A percentile compares a stretch with the other conserved stretches of the same genome.
phyloP scores from a whole-genome alignment of 1,140 invertebrate genomes.

The Leptopilina boulardi region DNA sequence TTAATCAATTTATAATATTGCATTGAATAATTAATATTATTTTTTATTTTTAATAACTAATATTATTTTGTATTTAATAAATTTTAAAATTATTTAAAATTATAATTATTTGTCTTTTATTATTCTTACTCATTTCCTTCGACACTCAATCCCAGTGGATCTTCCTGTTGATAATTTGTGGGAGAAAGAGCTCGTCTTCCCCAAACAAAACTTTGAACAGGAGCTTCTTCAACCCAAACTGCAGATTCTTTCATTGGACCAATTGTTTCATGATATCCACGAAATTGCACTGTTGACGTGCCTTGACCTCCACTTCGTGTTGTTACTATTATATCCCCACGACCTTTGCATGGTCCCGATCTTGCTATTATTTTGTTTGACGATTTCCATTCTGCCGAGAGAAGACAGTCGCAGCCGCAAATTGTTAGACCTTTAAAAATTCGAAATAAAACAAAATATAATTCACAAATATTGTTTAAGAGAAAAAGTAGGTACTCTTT shows the following conservation, averaged over 20 bases:
- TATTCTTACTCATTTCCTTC: slow-evolving; percentile 89
- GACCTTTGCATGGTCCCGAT: slow-evolving; percentile 94
- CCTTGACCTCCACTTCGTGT: slow-evolving; percentile 94
- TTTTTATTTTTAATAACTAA: too few relatives aligned
- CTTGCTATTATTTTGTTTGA: slow-evolving; percentile 97
- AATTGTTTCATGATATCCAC: slow-evolving; percentile 90
- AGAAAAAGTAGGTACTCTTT: too few relatives aligned
- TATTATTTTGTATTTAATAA: too few relatives aligned
- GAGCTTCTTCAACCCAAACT: slow-evolving; percentile 98
- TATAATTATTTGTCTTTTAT: background rate
- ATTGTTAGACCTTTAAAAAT: slow-evolving; percentile 87
- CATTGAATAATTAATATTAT: background rate
- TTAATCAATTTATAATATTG: background rate
- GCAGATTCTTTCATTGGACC: slow-evolving; percentile 97
- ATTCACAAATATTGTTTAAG: slow-evolving; percentile 1
- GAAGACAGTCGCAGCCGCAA: slow-evolving; percentile 95
- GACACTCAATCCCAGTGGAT: slow-evolving; percentile 94
- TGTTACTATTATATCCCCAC: slow-evolving; percentile 96
- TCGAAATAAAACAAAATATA: slow-evolving; percentile 23
- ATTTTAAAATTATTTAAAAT: background rate
- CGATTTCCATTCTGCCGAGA: slow-evolving; percentile 98
- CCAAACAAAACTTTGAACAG: slow-evolving; percentile 85
- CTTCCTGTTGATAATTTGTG: slow-evolving; percentile 91
- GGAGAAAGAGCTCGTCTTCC: slow-evolving; percentile 88
- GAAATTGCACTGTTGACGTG: slow-evolving; percentile 96